phyloP scores from a whole-genome alignment of 2,888 invertebrate species.

The Eilema griseolum region DNA sequence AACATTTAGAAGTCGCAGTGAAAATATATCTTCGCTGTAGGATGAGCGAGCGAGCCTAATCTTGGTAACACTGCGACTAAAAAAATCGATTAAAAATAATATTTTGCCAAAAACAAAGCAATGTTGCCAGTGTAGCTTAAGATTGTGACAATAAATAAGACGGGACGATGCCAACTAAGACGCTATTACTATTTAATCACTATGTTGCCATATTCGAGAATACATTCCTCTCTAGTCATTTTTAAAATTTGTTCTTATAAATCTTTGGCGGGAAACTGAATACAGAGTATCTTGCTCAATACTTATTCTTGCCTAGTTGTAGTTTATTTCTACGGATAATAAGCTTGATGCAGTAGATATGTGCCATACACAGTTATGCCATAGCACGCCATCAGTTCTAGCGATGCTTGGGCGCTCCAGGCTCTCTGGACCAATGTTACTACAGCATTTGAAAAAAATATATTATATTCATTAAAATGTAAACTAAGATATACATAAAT shows the following conservation, averaged over 20 bases:
- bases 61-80: constrained; percentile 28
- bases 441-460: constrained; percentile 62
- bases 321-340: constrained; percentile 59
- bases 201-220: constrained; percentile 70
- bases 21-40: constrained; percentile 17
- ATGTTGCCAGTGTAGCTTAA: constrained; percentile 74
- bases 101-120: constrained; percentile 52
- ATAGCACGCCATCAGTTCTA: constrained; percentile 65
- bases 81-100: constrained; percentile 33
- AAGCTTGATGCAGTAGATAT: constrained; percentile 78
- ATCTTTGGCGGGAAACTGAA: constrained; percentile 63
- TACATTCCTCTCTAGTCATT: constrained; percentile 86
- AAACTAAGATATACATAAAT: constrained; percentile 73
- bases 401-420: constrained; percentile 75
- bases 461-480: constrained; percentile 71
- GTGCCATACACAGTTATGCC: constrained; percentile 78
- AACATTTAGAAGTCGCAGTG: constrained; percentile 40
- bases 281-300: constrained; percentile 80
- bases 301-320: constrained; percentile 79
- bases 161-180: constrained; percentile 78
- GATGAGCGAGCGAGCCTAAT: constrained; percentile 22
- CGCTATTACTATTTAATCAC: constrained; percentile 59
- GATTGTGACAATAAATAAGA: constrained; percentile 81
- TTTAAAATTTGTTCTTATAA: constrained; percentile 53
- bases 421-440: constrained; percentile 79